Conservation (phyloP, 2,797 vertebrate genomes). For the Schizothorax lantsangensis region DNA sequence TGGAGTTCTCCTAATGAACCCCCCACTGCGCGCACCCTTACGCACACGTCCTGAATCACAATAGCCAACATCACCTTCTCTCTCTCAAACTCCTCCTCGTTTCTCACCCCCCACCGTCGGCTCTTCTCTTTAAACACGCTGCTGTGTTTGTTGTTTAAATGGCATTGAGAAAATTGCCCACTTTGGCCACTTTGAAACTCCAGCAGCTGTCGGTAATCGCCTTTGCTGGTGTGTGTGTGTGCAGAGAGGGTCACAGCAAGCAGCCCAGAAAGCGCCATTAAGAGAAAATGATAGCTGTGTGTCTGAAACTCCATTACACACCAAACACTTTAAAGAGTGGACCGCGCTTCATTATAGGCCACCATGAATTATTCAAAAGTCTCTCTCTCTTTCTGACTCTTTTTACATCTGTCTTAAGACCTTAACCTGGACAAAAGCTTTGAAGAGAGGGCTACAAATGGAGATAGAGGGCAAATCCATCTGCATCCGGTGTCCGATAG, state of each 20-base stretch:
- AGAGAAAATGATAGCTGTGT: slow-evolving; percentile 89
- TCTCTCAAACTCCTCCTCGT: slow-evolving; percentile 18
- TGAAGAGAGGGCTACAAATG: slow-evolving; percentile 62
- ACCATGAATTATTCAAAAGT: slow-evolving; percentile 83
- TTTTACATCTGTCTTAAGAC: slow-evolving; percentile 60
- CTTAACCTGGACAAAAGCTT: slow-evolving; percentile 50
- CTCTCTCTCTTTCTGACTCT: slow-evolving; percentile 60
- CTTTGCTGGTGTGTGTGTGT: slow-evolving; percentile 49
- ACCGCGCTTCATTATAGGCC: slow-evolving; percentile 80
- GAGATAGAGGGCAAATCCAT: slow-evolving; percentile 33
- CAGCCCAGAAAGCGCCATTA: slow-evolving; percentile 83
- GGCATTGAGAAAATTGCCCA: slow-evolving; percentile 85
- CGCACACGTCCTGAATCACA: slow-evolving; percentile 51
- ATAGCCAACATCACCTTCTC: slow-evolving; percentile 47
- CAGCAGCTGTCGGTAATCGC: slow-evolving; percentile 81
- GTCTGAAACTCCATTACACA: slow-evolving; percentile 90
- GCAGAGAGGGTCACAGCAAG: slow-evolving; percentile 70
- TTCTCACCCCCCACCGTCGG: slow-evolving; percentile 16
- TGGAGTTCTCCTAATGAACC: slow-evolving; percentile 45
- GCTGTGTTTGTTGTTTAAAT: slow-evolving; percentile 84
- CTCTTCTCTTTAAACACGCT: slow-evolving; percentile 71
- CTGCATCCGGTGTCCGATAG: slow-evolving; percentile 1
- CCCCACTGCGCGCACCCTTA: not conserved
- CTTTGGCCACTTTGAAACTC: slow-evolving; percentile 80
- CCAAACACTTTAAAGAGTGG: slow-evolving; percentile 81